Evolutionary conservation across 2,113 vertebrate species (phyloP), one percentile per base, ranked within the genome.

Genomic region (Leptocoma aspasia): DNA sequence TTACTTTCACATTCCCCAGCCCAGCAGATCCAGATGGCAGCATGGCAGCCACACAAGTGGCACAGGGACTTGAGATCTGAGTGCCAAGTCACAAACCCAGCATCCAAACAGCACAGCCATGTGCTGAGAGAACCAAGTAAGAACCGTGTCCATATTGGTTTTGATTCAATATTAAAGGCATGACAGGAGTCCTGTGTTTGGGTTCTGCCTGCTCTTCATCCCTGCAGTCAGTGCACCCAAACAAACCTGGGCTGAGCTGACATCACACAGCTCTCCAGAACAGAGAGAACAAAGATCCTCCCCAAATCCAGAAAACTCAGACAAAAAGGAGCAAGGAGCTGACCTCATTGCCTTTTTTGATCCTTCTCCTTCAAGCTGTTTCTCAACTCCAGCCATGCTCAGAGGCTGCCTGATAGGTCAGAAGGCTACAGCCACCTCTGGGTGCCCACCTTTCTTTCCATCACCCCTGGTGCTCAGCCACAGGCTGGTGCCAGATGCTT

Each of bases 91-190:
- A 69, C 42, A 91, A 86, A 81, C 3, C 22, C 59, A 61, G 12
- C 37, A n/a, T 17, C 28, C 42, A 44, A 77, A 53, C 9, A 86
- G 16, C 41, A 69, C 53, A 83, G 31, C 3, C 14, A 27, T 0
- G 0, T 16, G 53, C 64, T 75, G n/a, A 75, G 42, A 77, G 28
- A 61, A 28, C 7, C 4, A 13, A 53, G 28, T 1, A 28, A 28
- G 18, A 82, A 33, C 6, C 0, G 1, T 6, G 18, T 3, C 31
- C 3, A 0, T 21, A 30, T 24, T 56, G n/a, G 45, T 37, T 84
- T 50, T 66, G 9, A 42, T 70, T 56, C 44, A n/a, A 7, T 1
- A 0, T 14, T 31, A 41, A 45, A 45, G 47, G n/a, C 10, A 39
- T 8, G 24, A 17, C 6, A 13, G 56, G 16, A 91, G 3, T 9